Conservation (phyloP, 2,888 invertebrate species). For the Tipula helvola region DNA sequence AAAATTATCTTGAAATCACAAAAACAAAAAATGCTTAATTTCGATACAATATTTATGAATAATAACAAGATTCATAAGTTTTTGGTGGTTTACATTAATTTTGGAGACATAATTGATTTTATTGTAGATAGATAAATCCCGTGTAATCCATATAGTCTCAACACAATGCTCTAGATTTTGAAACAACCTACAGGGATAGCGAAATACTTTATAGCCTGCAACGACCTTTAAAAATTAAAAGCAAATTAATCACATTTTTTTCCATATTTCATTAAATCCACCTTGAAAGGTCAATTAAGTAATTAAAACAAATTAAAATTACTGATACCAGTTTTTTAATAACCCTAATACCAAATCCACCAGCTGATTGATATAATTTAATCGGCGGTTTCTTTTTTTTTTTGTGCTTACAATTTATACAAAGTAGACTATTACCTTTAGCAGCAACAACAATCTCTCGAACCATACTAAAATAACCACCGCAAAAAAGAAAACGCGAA, state of each 20-base stretch:
- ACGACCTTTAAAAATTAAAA: neutral
- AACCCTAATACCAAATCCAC: neutral
- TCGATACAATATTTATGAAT: no score
- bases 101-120: no score
- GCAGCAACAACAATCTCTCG: neutral
- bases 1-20: neutral
- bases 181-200: neutral
- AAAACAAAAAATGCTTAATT: no score
- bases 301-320: neutral
- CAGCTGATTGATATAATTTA: neutral
- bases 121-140: no score
- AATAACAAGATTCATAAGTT: no score
- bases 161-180: neutral
- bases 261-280: neutral
- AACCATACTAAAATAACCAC: neutral
- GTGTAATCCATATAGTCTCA: neutral
- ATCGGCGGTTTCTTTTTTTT: neutral
- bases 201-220: neutral
- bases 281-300: conserved; percentile 9
- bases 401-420: neutral
- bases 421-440: neutral
- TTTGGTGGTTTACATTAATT: no score
- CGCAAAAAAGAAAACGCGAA: neutral
- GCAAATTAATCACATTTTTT: neutral
- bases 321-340: neutral